Conservation (phyloP, 2,888 invertebrate species). For the Pristionchus fissidentatus region DNA sequence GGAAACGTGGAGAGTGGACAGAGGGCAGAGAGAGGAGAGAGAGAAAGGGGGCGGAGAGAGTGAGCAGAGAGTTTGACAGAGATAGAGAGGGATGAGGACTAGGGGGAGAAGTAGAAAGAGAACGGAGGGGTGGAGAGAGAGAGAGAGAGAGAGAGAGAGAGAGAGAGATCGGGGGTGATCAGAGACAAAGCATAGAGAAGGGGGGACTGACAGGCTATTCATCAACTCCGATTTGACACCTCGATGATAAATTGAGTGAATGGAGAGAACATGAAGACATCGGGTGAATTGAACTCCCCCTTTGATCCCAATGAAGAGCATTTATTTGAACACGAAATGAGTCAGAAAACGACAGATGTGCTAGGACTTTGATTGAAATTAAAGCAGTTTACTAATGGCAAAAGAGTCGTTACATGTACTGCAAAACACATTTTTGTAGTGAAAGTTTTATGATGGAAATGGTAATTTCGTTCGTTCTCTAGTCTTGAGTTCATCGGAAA, state of each 20-base stretch:
- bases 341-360: slow-evolving; percentile 13
- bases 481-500: slow-evolving; percentile 14
- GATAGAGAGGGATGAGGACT: background rate
- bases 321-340: background rate
- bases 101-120: background rate
- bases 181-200: slow-evolving; percentile 1
- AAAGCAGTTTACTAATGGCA: too few relatives aligned
- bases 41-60: background rate
- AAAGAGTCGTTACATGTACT: too few relatives aligned
- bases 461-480: too few relatives aligned
- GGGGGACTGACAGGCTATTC: slow-evolving; percentile 8
- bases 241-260: background rate
- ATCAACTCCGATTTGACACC: background rate
- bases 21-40: background rate
- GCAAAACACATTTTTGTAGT: too few relatives aligned
- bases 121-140: background rate
- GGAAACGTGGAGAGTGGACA: background rate
- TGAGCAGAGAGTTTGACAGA: background rate
- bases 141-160: background rate
- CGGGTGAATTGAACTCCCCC: background rate
- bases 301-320: background rate
- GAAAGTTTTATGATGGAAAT: too few relatives aligned
- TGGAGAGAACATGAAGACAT: background rate
- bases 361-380: too few relatives aligned
- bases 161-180: background rate